Evolutionary conservation across 53 echinoderm and acorn worm genomes (phyloP).

Genomic region (Patiria pectinifera): DNA sequence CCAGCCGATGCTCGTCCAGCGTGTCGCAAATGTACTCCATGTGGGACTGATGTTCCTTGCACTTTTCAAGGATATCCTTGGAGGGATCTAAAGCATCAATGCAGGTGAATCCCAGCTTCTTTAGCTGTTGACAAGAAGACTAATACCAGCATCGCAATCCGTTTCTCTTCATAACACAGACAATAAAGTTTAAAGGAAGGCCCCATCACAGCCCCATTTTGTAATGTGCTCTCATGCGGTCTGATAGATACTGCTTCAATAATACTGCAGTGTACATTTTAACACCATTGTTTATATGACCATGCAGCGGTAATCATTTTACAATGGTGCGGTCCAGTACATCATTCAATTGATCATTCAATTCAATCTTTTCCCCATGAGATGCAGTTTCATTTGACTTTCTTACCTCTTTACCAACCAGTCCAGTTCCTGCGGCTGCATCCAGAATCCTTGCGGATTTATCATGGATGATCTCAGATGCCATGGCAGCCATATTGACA

Average conservation of each 20-base stretch:
- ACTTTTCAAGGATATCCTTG: neutral
- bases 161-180: too few species aligned
- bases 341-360: too few species aligned
- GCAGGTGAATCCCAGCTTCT: constrained; percentile 25
- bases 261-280: too few species aligned
- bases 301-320: too few species aligned
- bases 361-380: neutral
- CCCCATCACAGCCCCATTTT: too few species aligned
- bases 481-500: neutral
- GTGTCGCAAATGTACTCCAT: constrained; percentile 18
- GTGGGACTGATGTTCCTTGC: constrained; percentile 24
- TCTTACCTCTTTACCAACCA: neutral
- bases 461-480: neutral
- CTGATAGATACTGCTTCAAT: too few species aligned
- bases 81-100: constrained; percentile 38
- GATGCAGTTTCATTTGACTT: neutral
- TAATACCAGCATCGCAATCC: too few species aligned
- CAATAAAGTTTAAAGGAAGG: too few species aligned
- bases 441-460: neutral
- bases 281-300: too few species aligned
- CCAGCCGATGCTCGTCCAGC: constrained; percentile 7
- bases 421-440: neutral
- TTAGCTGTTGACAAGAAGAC: neutral
- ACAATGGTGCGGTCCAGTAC: too few species aligned
- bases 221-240: too few species aligned